Evolutionary conservation across 2,113 vertebrate genomes (phyloP).

Genomic region (Amphiprion ocellaris): DNA sequence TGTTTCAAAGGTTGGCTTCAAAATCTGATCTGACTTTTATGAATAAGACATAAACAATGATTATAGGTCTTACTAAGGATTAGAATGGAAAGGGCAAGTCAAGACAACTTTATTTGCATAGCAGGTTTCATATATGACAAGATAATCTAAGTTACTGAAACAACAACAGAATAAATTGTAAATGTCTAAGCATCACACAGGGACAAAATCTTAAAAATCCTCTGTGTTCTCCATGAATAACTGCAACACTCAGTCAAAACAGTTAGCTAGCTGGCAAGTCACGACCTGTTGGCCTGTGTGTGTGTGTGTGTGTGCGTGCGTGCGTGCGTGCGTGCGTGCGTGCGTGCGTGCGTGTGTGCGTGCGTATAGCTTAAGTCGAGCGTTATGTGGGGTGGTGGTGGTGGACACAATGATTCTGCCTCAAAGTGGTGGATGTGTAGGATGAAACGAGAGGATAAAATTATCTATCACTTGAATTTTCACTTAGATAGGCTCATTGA

Average conservation of each 20-base stretch:
- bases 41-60: not conserved
- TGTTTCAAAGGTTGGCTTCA: not conserved
- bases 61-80: not conserved
- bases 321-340: conserved; percentile 18
- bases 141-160: not conserved
- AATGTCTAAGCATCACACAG: not conserved
- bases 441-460: not conserved
- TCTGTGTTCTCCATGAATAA: conserved; percentile 2
- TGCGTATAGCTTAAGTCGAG: not conserved
- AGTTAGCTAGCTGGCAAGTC: conserved; percentile 3
- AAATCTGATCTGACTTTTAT: not conserved
- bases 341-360: conserved; percentile 10
- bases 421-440: not conserved
- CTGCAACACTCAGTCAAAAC: conserved; percentile 1
- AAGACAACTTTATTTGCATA: not conserved
- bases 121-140: not conserved
- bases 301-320: conserved; percentile 3
- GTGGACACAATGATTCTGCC: not conserved
- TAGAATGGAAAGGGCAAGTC: not conserved
- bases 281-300: conserved; percentile 12
- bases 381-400: not conserved
- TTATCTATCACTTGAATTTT: not conserved
- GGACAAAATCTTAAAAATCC: not conserved
- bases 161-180: not conserved
- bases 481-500: not conserved